A percentile compares a stretch with the other conserved stretches of the same genome.
Evolutionary conservation across 2,797 vertebrate genomes (phyloP).

Genomic region (Leontocebus nigricollis): DNA sequence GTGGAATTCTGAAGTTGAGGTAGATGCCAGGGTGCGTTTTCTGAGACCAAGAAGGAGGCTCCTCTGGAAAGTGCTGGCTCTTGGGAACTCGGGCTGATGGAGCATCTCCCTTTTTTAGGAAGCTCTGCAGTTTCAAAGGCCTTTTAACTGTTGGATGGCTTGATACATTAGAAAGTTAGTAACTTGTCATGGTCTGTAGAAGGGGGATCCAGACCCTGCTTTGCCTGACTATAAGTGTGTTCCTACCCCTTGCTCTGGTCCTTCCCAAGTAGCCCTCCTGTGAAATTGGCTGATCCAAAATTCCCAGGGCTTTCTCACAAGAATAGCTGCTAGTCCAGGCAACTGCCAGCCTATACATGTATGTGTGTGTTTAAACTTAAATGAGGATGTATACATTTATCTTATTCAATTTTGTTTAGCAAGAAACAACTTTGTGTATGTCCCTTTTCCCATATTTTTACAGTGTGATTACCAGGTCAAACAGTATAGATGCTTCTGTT

Average conservation of each 20-base stretch:
- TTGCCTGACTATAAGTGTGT: neutral
- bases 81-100: fast-evolving
- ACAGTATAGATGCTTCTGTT: neutral
- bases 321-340: neutral
- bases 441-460: neutral
- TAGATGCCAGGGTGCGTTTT: neutral
- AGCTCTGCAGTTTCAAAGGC: neutral
- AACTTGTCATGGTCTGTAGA: neutral
- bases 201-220: neutral
- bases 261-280: neutral
- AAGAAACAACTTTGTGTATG: neutral
- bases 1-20: neutral
- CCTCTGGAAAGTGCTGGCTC: fast-evolving
- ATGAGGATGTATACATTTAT: neutral
- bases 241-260: neutral
- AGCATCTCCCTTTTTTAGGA: neutral
- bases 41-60: neutral
- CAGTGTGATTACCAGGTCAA: neutral
- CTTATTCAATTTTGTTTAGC: neutral
- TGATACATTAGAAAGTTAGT: neutral
- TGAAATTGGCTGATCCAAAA: neutral
- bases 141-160: neutral
- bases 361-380: neutral
- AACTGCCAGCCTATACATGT: neutral
- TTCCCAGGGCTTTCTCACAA: neutral